These are phyloP conservation scores for Oncorhynchus keta DNA, from an alignment of 2,113 vertebrate species.

Conservation along the genomic window DNA sequence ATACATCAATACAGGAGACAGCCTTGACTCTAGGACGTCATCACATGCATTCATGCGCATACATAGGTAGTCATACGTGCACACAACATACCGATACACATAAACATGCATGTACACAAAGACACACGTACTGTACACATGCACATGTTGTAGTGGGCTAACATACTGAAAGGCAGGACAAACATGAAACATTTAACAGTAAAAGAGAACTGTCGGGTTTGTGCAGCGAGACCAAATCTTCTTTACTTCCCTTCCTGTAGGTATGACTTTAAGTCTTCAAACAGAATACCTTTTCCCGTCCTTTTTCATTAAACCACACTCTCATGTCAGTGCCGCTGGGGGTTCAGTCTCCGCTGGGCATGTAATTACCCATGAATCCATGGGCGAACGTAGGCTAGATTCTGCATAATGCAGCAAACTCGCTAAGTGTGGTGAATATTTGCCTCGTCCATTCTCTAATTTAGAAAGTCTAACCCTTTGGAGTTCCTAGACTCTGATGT, in stretches of 20 bases:
- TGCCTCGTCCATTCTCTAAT: conserved; percentile 63
- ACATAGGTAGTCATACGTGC: background rate
- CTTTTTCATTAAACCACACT: conserved; percentile 50
- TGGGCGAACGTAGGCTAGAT: conserved; percentile 35
- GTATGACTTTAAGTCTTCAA: conserved; percentile 47
- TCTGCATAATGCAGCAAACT: conserved; percentile 25
- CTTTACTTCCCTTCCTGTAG: conserved; percentile 51
- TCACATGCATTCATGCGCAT: background rate
- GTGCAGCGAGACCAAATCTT: conserved; percentile 13
- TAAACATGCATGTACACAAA: background rate
- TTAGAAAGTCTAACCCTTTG: conserved; percentile 48
- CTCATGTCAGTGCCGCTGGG: conserved; percentile 46
- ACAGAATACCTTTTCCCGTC: conserved; percentile 46
- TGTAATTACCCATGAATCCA: conserved; percentile 62
- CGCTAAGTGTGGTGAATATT: conserved; percentile 59
- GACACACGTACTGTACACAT: background rate
- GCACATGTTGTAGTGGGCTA: background rate
- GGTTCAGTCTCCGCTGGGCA: conserved; percentile 53
- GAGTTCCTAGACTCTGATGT: conserved; percentile 45
- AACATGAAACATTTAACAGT: background rate
- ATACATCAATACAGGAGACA: conserved; percentile 40
- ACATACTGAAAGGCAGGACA: too few species aligned
- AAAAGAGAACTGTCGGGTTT: conserved; percentile 17
- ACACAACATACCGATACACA: background rate
- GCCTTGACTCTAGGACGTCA: background rate